Evolutionary conservation across 1,140 invertebrate genomes (phyloP).

Genomic region (Pogonomyrmex barbatus): DNA sequence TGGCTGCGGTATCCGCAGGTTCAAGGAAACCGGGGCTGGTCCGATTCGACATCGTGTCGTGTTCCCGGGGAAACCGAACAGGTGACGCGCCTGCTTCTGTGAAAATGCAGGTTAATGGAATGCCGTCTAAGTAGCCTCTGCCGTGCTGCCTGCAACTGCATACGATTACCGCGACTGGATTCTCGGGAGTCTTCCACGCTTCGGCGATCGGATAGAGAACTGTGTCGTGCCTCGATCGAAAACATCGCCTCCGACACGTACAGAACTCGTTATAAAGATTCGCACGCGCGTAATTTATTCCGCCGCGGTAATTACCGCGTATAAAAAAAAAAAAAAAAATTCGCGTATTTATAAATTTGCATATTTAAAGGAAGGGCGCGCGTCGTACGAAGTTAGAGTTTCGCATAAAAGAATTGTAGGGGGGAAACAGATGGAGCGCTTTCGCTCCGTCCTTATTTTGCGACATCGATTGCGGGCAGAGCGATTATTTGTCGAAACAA

Average conservation of each 20-base stretch:
- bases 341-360: no score
- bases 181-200: conserved; percentile 52
- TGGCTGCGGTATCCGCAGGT: conserved; percentile 84
- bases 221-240: conserved; percentile 13
- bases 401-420: not conserved
- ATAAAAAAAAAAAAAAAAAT: not conserved
- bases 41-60: conserved; percentile 80
- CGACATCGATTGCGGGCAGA: not conserved
- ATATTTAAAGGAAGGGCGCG: not conserved
- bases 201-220: conserved; percentile 12
- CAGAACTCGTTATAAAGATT: not conserved
- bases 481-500: not conserved
- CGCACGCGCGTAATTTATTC: conserved; percentile 17
- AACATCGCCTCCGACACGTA: not conserved
- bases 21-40: conserved; percentile 84
- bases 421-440: not conserved
- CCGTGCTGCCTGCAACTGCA: conserved; percentile 35
- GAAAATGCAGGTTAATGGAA: conserved; percentile 81
- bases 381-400: not conserved
- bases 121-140: conserved; percentile 67
- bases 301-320: not conserved
- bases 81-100: conserved; percentile 74
- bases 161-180: conserved; percentile 60
- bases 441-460: not conserved
- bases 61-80: conserved; percentile 76